A percentile compares a stretch with the other conserved stretches of the same genome.
These are phyloP conservation scores for Diadema setosum DNA, from an alignment of 35 echinoderm and acorn worm genomes.

Conservation along the genomic window DNA sequence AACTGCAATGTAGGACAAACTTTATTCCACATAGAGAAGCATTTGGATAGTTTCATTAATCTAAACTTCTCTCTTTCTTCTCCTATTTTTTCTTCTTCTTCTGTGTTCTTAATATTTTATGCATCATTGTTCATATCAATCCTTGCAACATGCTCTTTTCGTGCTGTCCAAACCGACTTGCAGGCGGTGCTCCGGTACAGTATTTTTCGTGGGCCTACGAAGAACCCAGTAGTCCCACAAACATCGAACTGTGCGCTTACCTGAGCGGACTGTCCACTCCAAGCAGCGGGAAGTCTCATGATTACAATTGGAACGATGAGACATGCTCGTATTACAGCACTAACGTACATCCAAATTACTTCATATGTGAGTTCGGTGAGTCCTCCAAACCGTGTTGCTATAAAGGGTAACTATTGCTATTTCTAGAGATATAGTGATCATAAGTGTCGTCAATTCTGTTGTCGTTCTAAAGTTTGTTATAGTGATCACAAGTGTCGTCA, in stretches of 20 bases:
- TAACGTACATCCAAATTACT: background rate
- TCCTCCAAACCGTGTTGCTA: too few relatives aligned
- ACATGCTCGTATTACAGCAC: background rate
- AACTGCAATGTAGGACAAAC: too few relatives aligned
- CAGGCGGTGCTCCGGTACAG: background rate
- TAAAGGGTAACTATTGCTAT: too few relatives aligned
- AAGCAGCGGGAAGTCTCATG: background rate
- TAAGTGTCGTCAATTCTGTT: too few relatives aligned
- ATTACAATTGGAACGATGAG: background rate
- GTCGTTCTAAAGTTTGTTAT: too few relatives aligned
- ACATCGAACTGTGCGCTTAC: background rate
- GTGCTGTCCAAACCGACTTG: too few relatives aligned
- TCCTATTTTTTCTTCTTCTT: background rate
- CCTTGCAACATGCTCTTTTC: too few relatives aligned
- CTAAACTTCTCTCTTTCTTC: background rate
- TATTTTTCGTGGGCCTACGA: background rate
- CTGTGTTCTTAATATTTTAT: too few relatives aligned
- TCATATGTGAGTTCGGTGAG: background rate
- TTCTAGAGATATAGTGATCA: too few relatives aligned
- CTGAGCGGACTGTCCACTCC: background rate
- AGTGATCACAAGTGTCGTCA: too few relatives aligned
- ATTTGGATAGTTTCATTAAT: background rate
- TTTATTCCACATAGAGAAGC: too few relatives aligned
- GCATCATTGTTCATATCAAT: too few relatives aligned
- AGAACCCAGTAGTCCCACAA: background rate